A percentile compares a stretch with the other conserved stretches of the same genome.
Conservation (phyloP, 2,797 vertebrate species). For the Scyliorhinus canicula region DNA sequence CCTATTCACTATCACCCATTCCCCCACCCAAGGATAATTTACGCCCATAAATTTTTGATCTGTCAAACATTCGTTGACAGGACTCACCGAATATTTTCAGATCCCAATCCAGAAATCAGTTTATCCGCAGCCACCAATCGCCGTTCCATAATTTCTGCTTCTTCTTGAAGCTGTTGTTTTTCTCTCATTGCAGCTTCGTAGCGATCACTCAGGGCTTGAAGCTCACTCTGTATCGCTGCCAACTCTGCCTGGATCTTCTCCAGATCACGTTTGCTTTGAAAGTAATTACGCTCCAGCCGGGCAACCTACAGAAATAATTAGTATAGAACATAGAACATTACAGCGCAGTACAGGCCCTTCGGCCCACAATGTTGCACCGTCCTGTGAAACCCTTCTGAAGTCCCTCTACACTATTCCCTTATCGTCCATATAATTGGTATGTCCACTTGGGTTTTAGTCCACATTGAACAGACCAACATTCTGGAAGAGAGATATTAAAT, state of each 20-base stretch:
- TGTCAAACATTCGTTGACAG: background rate
- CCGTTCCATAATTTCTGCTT: slow-evolving; percentile 87
- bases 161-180: slow-evolving; percentile 77
- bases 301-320: slow-evolving; percentile 66
- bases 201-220: slow-evolving; percentile 68
- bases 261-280: slow-evolving; percentile 75
- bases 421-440: no score
- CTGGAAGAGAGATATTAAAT: background rate
- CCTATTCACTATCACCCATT: background rate
- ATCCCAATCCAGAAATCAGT: slow-evolving; percentile 84
- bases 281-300: slow-evolving; percentile 77
- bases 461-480: background rate
- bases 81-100: slow-evolving; percentile 81
- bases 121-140: slow-evolving; percentile 86
- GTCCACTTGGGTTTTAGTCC: background rate
- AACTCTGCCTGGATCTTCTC: slow-evolving; percentile 79
- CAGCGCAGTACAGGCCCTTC: no score
- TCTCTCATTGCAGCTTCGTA: slow-evolving; percentile 76
- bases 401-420: no score
- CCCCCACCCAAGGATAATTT: background rate
- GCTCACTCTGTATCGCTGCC: slow-evolving; percentile 68
- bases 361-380: no score
- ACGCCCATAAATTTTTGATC: background rate
- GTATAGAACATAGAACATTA: no score
- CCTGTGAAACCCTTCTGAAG: no score